Conservation (phyloP, 2,113 vertebrate genomes). For the Leptosomus discolor region DNA sequence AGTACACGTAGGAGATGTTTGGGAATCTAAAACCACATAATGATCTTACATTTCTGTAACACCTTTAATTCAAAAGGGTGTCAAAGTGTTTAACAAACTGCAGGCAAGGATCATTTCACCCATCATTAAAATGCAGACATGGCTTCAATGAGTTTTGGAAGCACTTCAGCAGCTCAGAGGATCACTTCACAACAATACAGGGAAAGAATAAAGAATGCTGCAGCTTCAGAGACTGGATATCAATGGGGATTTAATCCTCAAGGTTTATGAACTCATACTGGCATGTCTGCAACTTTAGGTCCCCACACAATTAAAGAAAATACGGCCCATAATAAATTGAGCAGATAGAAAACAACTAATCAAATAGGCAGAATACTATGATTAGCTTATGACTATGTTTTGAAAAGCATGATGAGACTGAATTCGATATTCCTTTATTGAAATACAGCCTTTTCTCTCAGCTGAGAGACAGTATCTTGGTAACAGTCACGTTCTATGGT, state of each 20-base stretch:
- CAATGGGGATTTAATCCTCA: not conserved
- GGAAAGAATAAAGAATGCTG: not conserved
- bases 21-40: constrained; percentile 13
- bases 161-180: not conserved
- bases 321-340: not conserved
- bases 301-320: not conserved
- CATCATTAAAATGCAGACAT: not conserved
- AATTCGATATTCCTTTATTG: not conserved
- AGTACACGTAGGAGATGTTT: not conserved
- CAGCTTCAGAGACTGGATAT: not conserved
- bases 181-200: not conserved
- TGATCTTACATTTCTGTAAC: not conserved
- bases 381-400: not conserved
- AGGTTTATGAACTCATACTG: not conserved
- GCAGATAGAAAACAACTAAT: not conserved
- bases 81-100: not conserved
- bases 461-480: not conserved
- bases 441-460: not conserved
- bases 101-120: not conserved
- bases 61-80: constrained; percentile 6
- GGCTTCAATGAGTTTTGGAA: not conserved
- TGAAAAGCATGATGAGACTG: not conserved
- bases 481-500: not conserved
- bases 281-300: not conserved
- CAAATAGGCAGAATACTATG: not conserved